Base-by-base conservation (phyloP, 2,888 invertebrate genomes). In the Hirtodrosophila confusa region DNA sequence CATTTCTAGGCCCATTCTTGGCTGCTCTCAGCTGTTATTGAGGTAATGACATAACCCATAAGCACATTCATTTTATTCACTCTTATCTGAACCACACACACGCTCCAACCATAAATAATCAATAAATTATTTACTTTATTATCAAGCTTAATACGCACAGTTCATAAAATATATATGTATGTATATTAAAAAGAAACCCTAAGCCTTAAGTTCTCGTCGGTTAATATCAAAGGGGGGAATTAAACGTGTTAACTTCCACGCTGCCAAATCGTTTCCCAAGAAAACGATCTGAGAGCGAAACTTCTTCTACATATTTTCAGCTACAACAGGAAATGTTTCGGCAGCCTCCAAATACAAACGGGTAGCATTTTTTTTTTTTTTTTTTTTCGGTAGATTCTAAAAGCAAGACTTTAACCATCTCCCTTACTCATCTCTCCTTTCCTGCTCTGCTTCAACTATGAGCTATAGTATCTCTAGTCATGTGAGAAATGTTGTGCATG, bases 401-500 rank as follows among this genome's bases (percentile, higher is more conserved):
- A 73, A 56, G 68, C 47, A 33, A 40, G 31, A 35, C 36, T 48
- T 27, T 24, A 24, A 17, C 17, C 17, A 17, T 17, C 17, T 17
- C 17, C 70, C 10, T 45, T 29, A 23, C 27, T 31, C 11, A 37
- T 11, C 24, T 41, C 8, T 31, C 4, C 23, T 17, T 11, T 33
- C 27, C 23, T 11, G 24, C 39, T 35, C 6, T 55, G 43, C 54
- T 58, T 51, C 65, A 9, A 31, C 31, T 66, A 55, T 70, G 69
- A 61, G 35, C 36, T 35, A 63, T 44, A 31, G 49, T 54, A 50
- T 73, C 69, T 56, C 50, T 65, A 62, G 75, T 77, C 87, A 87
- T 85, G 82, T 83, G 86, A 86, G 79, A 85, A 85, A 86, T 85
- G 87, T 75, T 88, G 84, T 75, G 84, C 86, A 86, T 84, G 79